These are phyloP conservation scores for Thalassarche chlororhynchos DNA, from an alignment of 2,113 vertebrate species.

Conservation along the genomic window DNA sequence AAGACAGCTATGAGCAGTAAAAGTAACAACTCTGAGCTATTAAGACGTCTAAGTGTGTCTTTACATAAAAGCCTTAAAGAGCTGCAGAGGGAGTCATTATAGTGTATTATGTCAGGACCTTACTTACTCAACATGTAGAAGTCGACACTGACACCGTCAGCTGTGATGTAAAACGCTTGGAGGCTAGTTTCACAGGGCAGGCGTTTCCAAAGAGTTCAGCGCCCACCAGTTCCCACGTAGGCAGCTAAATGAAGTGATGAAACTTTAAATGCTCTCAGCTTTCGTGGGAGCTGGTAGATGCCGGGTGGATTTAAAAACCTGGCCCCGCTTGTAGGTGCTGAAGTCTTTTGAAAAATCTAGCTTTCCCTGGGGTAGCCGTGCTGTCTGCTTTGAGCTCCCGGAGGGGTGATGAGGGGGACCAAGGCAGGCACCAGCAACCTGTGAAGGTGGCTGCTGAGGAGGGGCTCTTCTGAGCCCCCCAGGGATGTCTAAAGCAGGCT, in stretches of 20 bases:
- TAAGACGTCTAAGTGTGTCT: slow-evolving; percentile 47
- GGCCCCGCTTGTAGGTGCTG: accelerated
- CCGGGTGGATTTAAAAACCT: background rate
- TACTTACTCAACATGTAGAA: slow-evolving; percentile 32
- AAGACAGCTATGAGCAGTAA: slow-evolving; percentile 51
- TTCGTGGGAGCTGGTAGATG: background rate
- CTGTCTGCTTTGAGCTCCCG: background rate
- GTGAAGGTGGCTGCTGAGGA: background rate
- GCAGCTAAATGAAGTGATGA: slow-evolving; percentile 60
- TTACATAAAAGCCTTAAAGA: slow-evolving; percentile 55
- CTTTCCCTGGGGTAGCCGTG: background rate
- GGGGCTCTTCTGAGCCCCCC: background rate
- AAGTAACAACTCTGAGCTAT: slow-evolving; percentile 59
- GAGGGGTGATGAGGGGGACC: background rate
- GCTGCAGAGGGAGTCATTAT: slow-evolving; percentile 61
- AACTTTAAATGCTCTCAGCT: slow-evolving; percentile 32
- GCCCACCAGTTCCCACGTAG: slow-evolving; percentile 8
- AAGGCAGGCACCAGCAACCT: background rate
- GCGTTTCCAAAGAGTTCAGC: background rate
- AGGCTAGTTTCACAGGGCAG: background rate
- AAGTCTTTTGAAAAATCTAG: background rate
- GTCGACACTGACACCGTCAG: slow-evolving; percentile 40
- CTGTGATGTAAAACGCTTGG: background rate
- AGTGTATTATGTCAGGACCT: slow-evolving; percentile 55
- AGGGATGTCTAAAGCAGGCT: background rate